These are phyloP conservation scores for Tethea ocularis DNA, from an alignment of 2,888 invertebrate genomes.

Conservation along the genomic window DNA sequence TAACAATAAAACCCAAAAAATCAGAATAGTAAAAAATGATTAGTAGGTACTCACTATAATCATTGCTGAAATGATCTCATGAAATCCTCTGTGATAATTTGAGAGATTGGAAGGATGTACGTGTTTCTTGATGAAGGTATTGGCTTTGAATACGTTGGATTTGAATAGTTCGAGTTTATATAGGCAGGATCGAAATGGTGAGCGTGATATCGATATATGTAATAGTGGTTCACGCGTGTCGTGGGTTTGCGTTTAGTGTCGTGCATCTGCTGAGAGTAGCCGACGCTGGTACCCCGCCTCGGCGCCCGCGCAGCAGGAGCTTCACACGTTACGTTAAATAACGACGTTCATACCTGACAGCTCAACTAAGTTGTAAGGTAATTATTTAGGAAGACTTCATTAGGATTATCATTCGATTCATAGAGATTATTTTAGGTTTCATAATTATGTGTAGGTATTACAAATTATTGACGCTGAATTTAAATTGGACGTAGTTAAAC, in stretches of 20 bases:
- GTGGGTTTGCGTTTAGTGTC: slow-evolving; percentile 60
- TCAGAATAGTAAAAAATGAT: neutral
- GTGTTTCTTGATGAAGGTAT: slow-evolving; percentile 61
- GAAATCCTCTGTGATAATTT: slow-evolving; percentile 30
- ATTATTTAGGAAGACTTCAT: too few species aligned
- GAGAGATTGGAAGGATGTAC: slow-evolving; percentile 40
- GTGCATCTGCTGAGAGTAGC: slow-evolving; percentile 49
- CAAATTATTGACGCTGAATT: too few species aligned
- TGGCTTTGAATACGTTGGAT: slow-evolving; percentile 68
- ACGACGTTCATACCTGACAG: neutral
- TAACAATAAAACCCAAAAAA: neutral
- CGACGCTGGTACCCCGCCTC: slow-evolving; percentile 13
- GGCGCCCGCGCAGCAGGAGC: slow-evolving; percentile 10
- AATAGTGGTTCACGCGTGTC: slow-evolving; percentile 67
- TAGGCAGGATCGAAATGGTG: slow-evolving; percentile 57
- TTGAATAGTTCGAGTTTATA: slow-evolving; percentile 66
- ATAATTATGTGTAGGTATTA: too few species aligned
- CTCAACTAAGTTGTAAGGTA: neutral
- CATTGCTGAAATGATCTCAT: slow-evolving; percentile 51
- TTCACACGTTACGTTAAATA: neutral
- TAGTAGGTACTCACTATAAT: slow-evolving; percentile 61
- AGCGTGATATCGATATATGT: slow-evolving; percentile 70
- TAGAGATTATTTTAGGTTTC: too few species aligned
- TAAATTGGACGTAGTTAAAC: too few species aligned
- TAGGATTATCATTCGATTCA: too few species aligned